Percentiles rank a stretch among this genome's conserved stretches.
Evolutionary conservation across 2,888 invertebrate species (phyloP).

Genomic region (Dermolepida albohirtum): DNA sequence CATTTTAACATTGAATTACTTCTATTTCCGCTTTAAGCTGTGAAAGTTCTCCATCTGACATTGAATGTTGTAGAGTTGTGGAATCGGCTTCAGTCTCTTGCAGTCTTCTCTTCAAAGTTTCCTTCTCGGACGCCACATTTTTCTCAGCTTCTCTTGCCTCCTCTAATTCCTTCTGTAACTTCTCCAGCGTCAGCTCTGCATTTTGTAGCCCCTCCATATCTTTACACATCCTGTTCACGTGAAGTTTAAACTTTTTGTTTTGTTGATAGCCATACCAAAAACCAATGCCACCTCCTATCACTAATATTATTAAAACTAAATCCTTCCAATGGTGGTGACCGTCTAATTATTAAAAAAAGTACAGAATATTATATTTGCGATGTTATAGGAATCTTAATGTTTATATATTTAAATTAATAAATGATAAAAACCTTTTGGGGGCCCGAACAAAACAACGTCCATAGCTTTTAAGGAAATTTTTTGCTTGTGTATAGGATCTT

Average conservation of each 20-base stretch:
- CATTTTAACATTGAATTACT: conserved; percentile 63
- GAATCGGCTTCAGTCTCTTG: conserved; percentile 79
- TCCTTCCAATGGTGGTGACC: conserved; percentile 79
- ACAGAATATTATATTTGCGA: not conserved
- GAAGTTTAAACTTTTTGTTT: conserved; percentile 86
- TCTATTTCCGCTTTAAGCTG: conserved; percentile 88
- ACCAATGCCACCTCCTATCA: conserved; percentile 87
- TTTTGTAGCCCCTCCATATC: conserved; percentile 93
- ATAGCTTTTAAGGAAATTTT: conserved; percentile 97
- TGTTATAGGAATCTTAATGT: not conserved
- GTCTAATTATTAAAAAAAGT: conserved; percentile 52
- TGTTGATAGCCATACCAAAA: conserved; percentile 94
- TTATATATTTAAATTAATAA: conserved; percentile 3
- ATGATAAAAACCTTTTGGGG: conserved; percentile 85
- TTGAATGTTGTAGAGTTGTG: conserved; percentile 75
- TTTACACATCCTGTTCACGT: conserved; percentile 91
- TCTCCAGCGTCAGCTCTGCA: conserved; percentile 88
- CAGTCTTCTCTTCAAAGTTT: conserved; percentile 83
- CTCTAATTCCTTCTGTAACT: conserved; percentile 87
- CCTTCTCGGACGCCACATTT: conserved; percentile 83
- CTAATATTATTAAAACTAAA: conserved; percentile 83
- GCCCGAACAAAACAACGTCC: conserved; percentile 98
- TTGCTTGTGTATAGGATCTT: conserved; percentile 98
- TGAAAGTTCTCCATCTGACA: conserved; percentile 83
- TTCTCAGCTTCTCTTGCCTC: conserved; percentile 86